Evolutionary conservation across 2,888 invertebrate genomes (phyloP).

Genomic region (Cheilosia impressa): DNA sequence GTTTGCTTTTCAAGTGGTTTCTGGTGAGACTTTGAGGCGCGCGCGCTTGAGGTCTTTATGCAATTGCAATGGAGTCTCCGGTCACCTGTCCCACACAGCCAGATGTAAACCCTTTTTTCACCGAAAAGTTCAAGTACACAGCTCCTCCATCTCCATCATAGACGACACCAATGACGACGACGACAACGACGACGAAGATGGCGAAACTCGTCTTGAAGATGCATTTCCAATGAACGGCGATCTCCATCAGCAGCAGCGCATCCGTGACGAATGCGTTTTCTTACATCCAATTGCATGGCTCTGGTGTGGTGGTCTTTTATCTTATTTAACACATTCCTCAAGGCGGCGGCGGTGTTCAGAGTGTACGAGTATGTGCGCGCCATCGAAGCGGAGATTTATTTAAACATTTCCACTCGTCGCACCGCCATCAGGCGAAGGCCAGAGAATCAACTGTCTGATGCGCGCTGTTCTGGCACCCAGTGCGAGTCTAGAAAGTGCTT

Average conservation of each 20-base stretch:
- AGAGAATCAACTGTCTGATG: constrained; percentile 30
- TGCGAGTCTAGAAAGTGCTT: constrained; percentile 47
- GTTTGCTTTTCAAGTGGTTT: constrained; percentile 20
- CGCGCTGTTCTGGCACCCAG: not conserved
- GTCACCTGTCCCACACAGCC: constrained; percentile 23
- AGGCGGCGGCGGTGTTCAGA: not conserved
- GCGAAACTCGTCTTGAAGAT: constrained; percentile 37
- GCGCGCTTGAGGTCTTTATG: not conserved
- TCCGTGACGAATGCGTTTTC: constrained; percentile 58
- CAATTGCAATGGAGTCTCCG: constrained; percentile 13
- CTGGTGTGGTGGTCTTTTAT: constrained; percentile 32
- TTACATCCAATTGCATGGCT: constrained; percentile 20
- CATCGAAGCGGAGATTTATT: constrained; percentile 58
- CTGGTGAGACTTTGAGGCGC: constrained; percentile 29
- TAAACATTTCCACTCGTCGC: constrained; percentile 47
- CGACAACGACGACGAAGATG: not conserved
- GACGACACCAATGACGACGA: too few relatives aligned
- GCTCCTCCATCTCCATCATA: constrained; percentile 31
- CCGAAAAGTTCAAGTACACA: constrained; percentile 59
- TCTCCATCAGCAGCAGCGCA: constrained; percentile 30
- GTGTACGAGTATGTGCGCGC: constrained; percentile 20
- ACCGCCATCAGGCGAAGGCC: constrained; percentile 4
- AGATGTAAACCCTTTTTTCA: constrained; percentile 45
- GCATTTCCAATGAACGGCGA: constrained; percentile 55
- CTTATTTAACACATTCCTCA: constrained; percentile 41